A percentile compares a stretch with the other conserved stretches of the same genome.
These are phyloP conservation scores for Chlorocebus sabaeus DNA, from an alignment of 2,113 vertebrate species.

Conservation along the genomic window DNA sequence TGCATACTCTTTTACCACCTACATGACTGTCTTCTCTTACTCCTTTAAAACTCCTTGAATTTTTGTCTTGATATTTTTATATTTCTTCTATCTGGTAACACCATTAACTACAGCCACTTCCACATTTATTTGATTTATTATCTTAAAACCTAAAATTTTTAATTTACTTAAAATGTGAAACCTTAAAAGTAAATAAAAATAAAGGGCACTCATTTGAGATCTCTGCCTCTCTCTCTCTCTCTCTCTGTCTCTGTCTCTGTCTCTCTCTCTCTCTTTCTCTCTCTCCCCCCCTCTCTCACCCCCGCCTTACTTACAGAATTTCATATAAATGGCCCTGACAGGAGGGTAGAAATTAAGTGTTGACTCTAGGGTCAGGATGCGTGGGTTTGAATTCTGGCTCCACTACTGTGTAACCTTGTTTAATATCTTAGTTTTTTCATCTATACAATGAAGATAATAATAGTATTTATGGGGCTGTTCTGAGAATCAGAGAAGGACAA, in stretches of 20 bases:
- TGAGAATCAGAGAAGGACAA: background rate
- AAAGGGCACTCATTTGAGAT: background rate
- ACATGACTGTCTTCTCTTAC: background rate
- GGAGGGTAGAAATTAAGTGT: background rate
- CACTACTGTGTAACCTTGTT: background rate
- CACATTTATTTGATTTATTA: background rate
- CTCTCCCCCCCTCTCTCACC: background rate
- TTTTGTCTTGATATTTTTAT: background rate
- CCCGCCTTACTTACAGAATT: background rate
- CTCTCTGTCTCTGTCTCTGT: background rate
- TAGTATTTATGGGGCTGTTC: background rate
- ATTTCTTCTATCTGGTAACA: background rate
- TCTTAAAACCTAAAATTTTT: background rate
- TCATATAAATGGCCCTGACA: background rate
- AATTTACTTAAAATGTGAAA: slow-evolving; percentile 26
- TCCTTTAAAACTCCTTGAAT: background rate
- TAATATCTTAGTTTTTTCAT: background rate
- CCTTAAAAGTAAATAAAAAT: slow-evolving; percentile 29
- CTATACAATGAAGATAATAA: background rate
- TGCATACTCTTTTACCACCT: background rate
- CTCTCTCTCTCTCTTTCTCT: background rate
- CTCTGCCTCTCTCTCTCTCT: background rate
- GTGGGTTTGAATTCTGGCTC: background rate
- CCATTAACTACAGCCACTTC: background rate
- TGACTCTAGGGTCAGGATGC: background rate